Base-by-base conservation (phyloP, 2,888 invertebrate species). In the Lasioglossum lativentre region DNA sequence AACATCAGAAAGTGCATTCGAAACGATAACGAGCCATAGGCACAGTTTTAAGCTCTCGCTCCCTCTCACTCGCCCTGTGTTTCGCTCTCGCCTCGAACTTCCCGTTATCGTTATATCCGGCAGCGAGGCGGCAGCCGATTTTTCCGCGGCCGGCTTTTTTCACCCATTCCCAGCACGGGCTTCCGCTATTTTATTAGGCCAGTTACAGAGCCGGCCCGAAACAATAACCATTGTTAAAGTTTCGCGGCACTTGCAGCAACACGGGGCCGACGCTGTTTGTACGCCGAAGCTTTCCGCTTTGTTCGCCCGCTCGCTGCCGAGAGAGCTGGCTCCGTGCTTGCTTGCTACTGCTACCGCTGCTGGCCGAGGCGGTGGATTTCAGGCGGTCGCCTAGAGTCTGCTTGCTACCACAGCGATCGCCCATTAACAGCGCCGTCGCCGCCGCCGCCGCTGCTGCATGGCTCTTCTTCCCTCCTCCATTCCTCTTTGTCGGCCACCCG, bases 151-250 rank as follows among this genome's bases (percentile, higher is more conserved):
- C 74, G 77, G 72, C 66, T 23, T 56, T 76, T 78, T 72, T 72
- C 63, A 52, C 40, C 78, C 75, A 76, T 81, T 81, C 77, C 66
- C 68, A 30, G 56, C 75, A 52, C 73, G 30, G 75, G 81, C 81
- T 80, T 76, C 75, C 78, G 74, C 86, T 81, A 86, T 90, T 90
- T 90, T 90, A 90, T 90, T 90, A 90, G 86, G 75, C 85, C 86
- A 80, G 86, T 86, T 86, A 86, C 79, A 85, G 80, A 74, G 59
- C 70, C 73, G 80, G 76, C 40, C 76, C 80, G 81, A 83, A 88
- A 90, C 90, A 90, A 90, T 90, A 90, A 90, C 88, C 90, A 90
- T 90, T 90, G 90, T 90, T 89, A 81, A 83, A 83, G 87, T 89
- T 87, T 74, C 79, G 73, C 84, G 79, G 70, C 72, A 77, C 73